phyloP scores from a whole-genome alignment of 2,888 invertebrate species.

The Meliscaeva auricollis region DNA sequence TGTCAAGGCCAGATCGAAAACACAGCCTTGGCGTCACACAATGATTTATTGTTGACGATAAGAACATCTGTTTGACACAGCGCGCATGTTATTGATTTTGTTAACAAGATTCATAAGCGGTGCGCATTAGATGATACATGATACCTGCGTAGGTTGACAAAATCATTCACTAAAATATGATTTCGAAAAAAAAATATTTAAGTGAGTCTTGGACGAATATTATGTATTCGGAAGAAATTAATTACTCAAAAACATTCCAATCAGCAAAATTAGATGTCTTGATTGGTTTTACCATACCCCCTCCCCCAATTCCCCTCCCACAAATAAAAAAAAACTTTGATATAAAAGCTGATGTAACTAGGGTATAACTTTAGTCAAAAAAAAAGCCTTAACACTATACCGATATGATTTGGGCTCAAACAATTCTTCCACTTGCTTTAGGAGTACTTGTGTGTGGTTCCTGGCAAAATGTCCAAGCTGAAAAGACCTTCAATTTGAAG shows the following conservation, averaged over 20 bases:
- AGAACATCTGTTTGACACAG: conserved; percentile 47
- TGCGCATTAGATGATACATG: conserved; percentile 18
- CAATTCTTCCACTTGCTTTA: conserved; percentile 46
- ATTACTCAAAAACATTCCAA: not conserved
- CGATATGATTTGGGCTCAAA: conserved; percentile 56
- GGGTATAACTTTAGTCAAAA: conserved; percentile 44
- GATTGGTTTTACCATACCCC: conserved; percentile 20
- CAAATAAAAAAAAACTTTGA: not conserved
- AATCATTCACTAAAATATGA: not conserved
- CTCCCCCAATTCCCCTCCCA: not conserved
- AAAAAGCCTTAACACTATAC: not conserved
- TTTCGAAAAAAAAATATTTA: not conserved
- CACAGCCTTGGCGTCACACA: conserved; percentile 1
- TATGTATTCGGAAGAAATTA: not conserved
- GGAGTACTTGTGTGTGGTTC: conserved; percentile 43
- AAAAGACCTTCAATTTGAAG: not conserved
- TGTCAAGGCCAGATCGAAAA: conserved; percentile 22
- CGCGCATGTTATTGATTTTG: conserved; percentile 56
- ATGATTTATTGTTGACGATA: not conserved
- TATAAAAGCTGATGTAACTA: conserved; percentile 60
- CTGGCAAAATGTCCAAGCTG: conserved; percentile 25
- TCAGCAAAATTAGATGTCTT: conserved; percentile 27
- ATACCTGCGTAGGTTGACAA: not conserved
- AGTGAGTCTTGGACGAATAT: not conserved
- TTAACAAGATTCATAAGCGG: conserved; percentile 41